Base-by-base conservation (phyloP, 2,888 invertebrate species). In the Argyresthia albistria region DNA sequence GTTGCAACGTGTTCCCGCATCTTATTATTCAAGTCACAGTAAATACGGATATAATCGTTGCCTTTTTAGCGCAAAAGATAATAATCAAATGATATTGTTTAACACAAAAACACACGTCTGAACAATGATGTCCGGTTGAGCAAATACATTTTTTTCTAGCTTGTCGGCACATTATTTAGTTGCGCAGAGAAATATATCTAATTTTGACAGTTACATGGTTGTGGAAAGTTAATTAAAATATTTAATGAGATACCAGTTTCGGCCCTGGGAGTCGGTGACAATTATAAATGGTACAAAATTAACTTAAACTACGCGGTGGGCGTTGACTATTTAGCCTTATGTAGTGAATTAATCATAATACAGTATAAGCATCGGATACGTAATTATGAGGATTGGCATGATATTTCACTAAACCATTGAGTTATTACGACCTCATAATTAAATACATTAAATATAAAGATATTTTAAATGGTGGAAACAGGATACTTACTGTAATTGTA, bases 211-310 rank as follows among this genome's bases (percentile, higher is more conserved):
- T 56, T 62, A 78, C 75, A 76, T 70, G 70, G 62, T 60, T 69
- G 68, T 70, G 68, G 74, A 79, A 80, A 76, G 76, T 76, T 80
- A 80, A 83, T 84, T 84, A 84, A 81, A 84, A 82, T 84, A 84
- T 75, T 79, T 80, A 83, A 84, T 83, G 80, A 80, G 76, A 70
- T 69, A 68, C 68, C 65, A 67, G 69, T 69, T 73, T 68, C 63
- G 73, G 73, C 71, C 67, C 73, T 71, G 69, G 72, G 67, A 69
- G 68, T 69, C 69, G 78, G 73, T 76, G 84, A 84, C 86, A 79
- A 63, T 67, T 69, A 84, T 77, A 80, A 83, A 86, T 84, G 76
- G 73, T 74, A 78, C 76, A 73, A 78, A 78, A 81, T 81, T 80
- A 80, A 76, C 69, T 25, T 63, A 67, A 60, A 71, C 67, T 67